phyloP scores from a whole-genome alignment of 2,888 invertebrate species.

The Odontocerum albicorne region DNA sequence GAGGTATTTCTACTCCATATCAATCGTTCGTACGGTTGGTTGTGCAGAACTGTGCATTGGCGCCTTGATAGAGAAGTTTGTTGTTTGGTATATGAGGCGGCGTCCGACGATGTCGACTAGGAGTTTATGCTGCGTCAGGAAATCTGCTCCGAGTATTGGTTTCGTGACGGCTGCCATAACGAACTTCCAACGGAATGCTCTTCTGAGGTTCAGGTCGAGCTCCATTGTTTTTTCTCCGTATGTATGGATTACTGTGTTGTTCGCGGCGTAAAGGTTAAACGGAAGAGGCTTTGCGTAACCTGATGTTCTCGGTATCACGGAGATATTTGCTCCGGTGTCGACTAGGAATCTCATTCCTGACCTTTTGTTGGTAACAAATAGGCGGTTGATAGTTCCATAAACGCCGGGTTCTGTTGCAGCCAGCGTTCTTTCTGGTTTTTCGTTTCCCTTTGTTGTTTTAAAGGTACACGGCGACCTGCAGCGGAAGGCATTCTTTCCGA shows the following conservation, averaged over 20 bases:
- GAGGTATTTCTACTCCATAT: not conserved
- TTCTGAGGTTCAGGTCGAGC: conserved; percentile 8
- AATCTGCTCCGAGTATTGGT: conserved; percentile 16
- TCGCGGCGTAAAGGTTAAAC: conserved; percentile 13
- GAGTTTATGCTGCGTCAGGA: conserved; percentile 15
- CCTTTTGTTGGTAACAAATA: not conserved
- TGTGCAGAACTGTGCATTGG: not conserved
- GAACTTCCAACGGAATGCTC: conserved; percentile 12
- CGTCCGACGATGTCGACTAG: conserved; percentile 19
- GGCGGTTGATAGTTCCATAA: not conserved
- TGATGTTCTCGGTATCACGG: not conserved
- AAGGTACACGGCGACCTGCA: not conserved
- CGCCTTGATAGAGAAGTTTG: conserved; percentile 1
- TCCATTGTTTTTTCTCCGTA: conserved; percentile 4
- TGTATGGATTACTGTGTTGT: not conserved
- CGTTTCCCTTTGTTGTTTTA: not conserved
- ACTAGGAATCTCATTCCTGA: not conserved
- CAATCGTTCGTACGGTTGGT: not conserved
- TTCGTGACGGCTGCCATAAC: conserved; percentile 6
- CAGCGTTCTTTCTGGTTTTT: not conserved
- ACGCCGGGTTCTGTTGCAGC: not conserved
- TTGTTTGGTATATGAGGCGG: conserved; percentile 11
- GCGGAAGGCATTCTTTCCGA: not conserved
- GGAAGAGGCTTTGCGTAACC: too few relatives aligned
- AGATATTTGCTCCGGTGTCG: conserved; percentile 3